phyloP scores from a whole-genome alignment of 1,140 invertebrate species.

The Protaetia brevitarsis region DNA sequence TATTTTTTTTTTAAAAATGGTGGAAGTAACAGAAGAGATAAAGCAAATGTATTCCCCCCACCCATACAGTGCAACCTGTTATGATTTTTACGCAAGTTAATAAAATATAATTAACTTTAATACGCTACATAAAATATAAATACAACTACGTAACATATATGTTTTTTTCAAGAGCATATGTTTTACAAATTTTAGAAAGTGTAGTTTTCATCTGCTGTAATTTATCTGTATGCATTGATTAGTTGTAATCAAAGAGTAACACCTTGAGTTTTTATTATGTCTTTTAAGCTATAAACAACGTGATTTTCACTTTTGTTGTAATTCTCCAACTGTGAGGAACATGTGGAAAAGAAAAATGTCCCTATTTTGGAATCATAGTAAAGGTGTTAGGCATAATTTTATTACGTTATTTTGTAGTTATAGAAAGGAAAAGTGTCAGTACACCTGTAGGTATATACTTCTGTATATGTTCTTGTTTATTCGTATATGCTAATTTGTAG shows the following conservation, averaged over 20 bases:
- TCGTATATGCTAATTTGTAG: no score
- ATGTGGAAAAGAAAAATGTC: no score
- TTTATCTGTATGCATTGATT: background rate
- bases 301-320: background rate
- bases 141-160: background rate
- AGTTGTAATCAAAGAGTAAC: background rate
- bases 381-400: no score
- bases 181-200: conserved; percentile 8
- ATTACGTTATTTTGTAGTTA: no score
- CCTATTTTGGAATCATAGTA: no score
- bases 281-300: background rate
- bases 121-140: background rate
- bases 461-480: no score
- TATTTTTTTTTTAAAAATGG: no score
- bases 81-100: conserved; percentile 1
- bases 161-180: background rate
- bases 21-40: no score
- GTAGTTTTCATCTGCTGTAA: background rate
- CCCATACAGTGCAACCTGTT: background rate
- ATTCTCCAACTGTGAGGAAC: no score
- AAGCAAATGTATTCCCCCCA: no score
- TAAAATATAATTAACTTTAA: background rate
- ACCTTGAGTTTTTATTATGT: background rate
- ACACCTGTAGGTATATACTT: no score
- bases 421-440: no score